Conservation (phyloP, 2,797 vertebrate genomes). For the Sibirionetta formosa region DNA sequence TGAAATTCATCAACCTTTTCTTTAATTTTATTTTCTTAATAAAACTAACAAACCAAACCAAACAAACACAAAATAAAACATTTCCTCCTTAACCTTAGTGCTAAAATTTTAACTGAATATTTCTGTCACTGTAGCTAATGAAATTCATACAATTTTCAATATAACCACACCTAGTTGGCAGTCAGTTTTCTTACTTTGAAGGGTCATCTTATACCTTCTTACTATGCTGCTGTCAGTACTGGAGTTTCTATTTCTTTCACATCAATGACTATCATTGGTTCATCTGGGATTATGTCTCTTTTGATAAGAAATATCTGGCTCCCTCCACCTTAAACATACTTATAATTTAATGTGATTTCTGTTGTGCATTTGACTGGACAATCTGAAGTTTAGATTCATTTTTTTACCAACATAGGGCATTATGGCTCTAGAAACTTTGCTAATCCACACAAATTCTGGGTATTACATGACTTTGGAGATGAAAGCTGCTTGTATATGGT, state of each 20-base stretch:
- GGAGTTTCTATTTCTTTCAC: neutral
- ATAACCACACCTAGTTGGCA: neutral
- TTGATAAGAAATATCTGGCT: neutral
- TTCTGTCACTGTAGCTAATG: neutral
- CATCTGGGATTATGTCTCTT: neutral
- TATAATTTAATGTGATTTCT: neutral
- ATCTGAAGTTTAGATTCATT: neutral
- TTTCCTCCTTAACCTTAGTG: neutral
- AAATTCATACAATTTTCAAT: neutral
- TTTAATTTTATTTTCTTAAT: neutral
- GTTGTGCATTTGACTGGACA: neutral
- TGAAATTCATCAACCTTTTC: neutral
- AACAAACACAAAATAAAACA: too few relatives aligned
- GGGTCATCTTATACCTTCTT: neutral
- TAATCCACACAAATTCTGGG: neutral
- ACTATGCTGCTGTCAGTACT: neutral
- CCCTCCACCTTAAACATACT: neutral
- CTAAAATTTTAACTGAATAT: neutral
- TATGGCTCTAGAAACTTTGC: neutral
- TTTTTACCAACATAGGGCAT: neutral
- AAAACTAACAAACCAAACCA: neutral
- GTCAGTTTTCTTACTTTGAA: neutral
- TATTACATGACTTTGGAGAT: neutral
- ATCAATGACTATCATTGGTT: neutral
- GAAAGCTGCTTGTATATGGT: neutral